These are phyloP conservation scores for Drosophila mettleri DNA, from an alignment of 2,888 invertebrate species.

Conservation along the genomic window DNA sequence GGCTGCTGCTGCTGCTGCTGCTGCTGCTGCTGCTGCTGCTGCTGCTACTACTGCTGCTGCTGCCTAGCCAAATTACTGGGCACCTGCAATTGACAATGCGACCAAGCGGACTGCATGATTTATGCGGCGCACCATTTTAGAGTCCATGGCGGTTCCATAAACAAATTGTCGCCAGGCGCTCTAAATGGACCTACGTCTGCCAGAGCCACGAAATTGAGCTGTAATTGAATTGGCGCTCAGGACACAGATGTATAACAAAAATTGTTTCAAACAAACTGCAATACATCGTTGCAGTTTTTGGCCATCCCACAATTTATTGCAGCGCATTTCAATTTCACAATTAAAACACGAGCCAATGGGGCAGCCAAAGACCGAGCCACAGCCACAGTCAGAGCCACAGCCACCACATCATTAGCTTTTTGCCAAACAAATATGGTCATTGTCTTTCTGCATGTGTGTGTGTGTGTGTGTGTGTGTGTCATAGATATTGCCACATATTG, in stretches of 20 bases:
- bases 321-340: slow-evolving; percentile 76
- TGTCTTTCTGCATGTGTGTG: slow-evolving; percentile 43
- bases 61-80: slow-evolving; percentile 70
- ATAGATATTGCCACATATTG: slow-evolving; percentile 60
- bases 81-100: slow-evolving; percentile 71
- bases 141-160: slow-evolving; percentile 82
- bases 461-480: slow-evolving; percentile 28
- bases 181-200: slow-evolving; percentile 66
- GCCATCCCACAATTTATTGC: slow-evolving; percentile 78
- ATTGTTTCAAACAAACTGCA: slow-evolving; percentile 28
- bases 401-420: slow-evolving; percentile 73
- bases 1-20: slow-evolving; percentile 21
- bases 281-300: slow-evolving; percentile 46
- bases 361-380: slow-evolving; percentile 39
- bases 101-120: slow-evolving; percentile 65
- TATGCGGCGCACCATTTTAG: slow-evolving; percentile 80
- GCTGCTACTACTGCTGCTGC: slow-evolving; percentile 18
- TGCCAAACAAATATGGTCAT: slow-evolving; percentile 72
- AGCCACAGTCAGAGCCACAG: slow-evolving; percentile 50
- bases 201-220: slow-evolving; percentile 74
- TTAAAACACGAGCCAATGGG: slow-evolving; percentile 57
- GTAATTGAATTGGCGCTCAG: slow-evolving; percentile 75
- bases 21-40: slow-evolving; percentile 11
- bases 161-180: slow-evolving; percentile 80
- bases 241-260: slow-evolving; percentile 32